Conservation (phyloP, 2,113 vertebrate species). For the Bubo blakistoni region DNA sequence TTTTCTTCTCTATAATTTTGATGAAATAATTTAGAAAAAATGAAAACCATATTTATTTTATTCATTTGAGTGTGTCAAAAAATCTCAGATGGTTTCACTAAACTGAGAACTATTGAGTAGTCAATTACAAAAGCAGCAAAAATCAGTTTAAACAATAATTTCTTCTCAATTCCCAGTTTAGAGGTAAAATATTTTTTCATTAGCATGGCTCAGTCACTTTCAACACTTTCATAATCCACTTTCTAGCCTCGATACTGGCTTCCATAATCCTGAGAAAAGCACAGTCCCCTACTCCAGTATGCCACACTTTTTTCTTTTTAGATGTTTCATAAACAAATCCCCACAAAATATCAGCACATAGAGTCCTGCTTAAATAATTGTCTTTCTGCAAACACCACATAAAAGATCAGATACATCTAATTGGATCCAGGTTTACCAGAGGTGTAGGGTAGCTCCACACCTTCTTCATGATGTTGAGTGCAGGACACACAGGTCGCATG, state of each 20-base stretch:
- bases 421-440: background rate
- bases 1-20: background rate
- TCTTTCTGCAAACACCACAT: background rate
- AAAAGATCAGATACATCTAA: background rate
- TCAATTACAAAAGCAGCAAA: background rate
- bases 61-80: background rate
- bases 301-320: background rate
- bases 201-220: background rate
- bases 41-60: background rate
- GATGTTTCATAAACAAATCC: background rate
- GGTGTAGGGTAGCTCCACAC: background rate
- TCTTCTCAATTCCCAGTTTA: background rate
- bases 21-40: background rate
- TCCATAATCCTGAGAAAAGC: background rate
- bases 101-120: background rate
- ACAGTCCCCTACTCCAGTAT: background rate
- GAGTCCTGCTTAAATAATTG: background rate
- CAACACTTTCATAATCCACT: background rate
- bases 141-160: background rate
- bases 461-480: background rate
- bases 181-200: background rate
- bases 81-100: background rate
- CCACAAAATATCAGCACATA: background rate
- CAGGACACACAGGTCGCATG: rapidly evolving
- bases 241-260: background rate